A percentile compares a stretch with the other conserved stretches of the same genome.
Evolutionary conservation across 2,797 vertebrate genomes (phyloP).

Genomic region (Schizopygopsis pylzovi): DNA sequence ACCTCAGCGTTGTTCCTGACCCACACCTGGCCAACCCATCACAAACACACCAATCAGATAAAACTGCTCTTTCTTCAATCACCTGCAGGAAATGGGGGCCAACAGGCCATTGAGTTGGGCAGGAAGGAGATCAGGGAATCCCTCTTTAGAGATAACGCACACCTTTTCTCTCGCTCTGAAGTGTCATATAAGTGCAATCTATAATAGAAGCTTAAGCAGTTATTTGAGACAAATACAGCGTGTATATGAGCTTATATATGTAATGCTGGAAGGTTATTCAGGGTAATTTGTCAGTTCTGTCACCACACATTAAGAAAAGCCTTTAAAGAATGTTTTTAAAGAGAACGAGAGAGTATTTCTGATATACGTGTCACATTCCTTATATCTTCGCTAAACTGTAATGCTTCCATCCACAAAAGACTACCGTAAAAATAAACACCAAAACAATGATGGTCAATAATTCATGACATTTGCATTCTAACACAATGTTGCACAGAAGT

Average conservation of each 20-base stretch:
- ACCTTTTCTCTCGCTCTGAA: constrained; percentile 21
- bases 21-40: constrained; percentile 28
- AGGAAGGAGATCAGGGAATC: constrained; percentile 70
- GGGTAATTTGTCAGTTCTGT: constrained; percentile 51
- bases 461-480: constrained; percentile 10
- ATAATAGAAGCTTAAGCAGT: not conserved
- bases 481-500: not conserved
- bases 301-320: constrained; percentile 50
- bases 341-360: constrained; percentile 35
- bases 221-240: constrained; percentile 19
- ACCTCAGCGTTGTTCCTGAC: constrained; percentile 4
- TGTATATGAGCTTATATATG: constrained; percentile 31
- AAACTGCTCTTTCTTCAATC: constrained; percentile 89
- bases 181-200: constrained; percentile 33
- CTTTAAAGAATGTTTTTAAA: constrained; percentile 45
- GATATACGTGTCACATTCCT: constrained; percentile 63
- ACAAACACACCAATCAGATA: constrained; percentile 77
- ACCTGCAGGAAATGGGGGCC: constrained; percentile 68
- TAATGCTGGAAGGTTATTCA: constrained; percentile 53
- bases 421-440: constrained; percentile 49
- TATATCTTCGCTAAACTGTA: constrained; percentile 59
- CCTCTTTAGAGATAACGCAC: constrained; percentile 35
- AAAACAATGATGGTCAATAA: constrained; percentile 19
- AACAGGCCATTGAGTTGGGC: constrained; percentile 41
- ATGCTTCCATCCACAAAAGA: constrained; percentile 46